Conservation (phyloP, 2,797 vertebrate genomes). For the Hypotaenidia philippensis region DNA sequence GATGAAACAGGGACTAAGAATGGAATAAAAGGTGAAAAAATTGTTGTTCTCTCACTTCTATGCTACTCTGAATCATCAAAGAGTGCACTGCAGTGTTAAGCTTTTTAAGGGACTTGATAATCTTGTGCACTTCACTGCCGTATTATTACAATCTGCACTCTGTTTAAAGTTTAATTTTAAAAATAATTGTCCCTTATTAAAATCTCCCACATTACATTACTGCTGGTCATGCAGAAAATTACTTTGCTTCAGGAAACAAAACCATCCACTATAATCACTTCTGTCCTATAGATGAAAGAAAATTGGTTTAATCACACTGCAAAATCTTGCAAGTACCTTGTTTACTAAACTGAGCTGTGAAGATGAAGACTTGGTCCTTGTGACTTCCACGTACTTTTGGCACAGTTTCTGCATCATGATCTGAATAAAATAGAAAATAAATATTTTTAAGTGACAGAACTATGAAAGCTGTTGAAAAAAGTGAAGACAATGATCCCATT, state of each 20-base stretch:
- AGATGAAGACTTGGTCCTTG: neutral
- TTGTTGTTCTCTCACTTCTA: neutral
- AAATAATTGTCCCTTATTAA: constrained; percentile 83
- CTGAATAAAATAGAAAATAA: neutral
- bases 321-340: constrained; percentile 69
- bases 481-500: neutral
- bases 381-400: neutral
- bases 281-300: constrained; percentile 53
- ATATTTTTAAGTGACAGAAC: neutral
- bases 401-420: neutral
- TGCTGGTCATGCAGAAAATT: constrained; percentile 84
- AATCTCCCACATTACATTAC: constrained; percentile 75
- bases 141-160: constrained; percentile 69
- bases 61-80: neutral
- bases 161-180: constrained; percentile 82
- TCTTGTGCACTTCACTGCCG: constrained; percentile 48
- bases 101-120: constrained; percentile 54
- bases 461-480: neutral
- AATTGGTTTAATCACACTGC: constrained; percentile 75
- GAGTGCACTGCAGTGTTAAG: constrained; percentile 29
- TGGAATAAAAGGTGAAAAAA: neutral
- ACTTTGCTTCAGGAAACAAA: constrained; percentile 79
- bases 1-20: neutral
- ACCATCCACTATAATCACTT: constrained; percentile 67
- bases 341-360: constrained; percentile 53